These are phyloP conservation scores for Craterocephalus amniculus DNA, from an alignment of 2,797 vertebrate species.

Conservation along the genomic window DNA sequence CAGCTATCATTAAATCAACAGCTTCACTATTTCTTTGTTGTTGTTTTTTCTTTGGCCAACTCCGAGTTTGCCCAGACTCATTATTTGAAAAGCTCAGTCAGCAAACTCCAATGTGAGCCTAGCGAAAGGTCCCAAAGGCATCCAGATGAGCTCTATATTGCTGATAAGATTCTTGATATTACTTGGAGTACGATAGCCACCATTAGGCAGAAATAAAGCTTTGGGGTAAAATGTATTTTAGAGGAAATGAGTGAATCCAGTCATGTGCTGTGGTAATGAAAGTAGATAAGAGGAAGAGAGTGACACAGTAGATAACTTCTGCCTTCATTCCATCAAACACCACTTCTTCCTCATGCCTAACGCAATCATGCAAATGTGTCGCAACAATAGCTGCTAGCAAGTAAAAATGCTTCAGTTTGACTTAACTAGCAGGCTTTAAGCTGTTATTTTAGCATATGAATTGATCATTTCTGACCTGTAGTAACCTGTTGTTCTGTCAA, in stretches of 20 bases:
- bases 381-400: slow-evolving; percentile 47
- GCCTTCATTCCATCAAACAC: slow-evolving; percentile 45
- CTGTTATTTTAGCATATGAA: slow-evolving; percentile 14
- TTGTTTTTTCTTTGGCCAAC: not conserved
- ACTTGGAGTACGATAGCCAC: not conserved
- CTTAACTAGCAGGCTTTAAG: slow-evolving; percentile 4
- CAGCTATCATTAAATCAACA: not conserved
- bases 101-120: not conserved
- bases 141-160: not conserved
- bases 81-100: not conserved
- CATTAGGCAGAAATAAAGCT: not conserved
- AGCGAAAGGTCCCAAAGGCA: not conserved
- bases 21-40: not conserved
- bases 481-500: slow-evolving; percentile 21
- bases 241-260: slow-evolving; percentile 20
- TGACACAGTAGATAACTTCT: slow-evolving; percentile 58
- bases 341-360: slow-evolving; percentile 32
- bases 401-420: slow-evolving; percentile 9
- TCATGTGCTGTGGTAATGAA: slow-evolving; percentile 36
- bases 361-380: slow-evolving; percentile 43
- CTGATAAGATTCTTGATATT: not conserved
- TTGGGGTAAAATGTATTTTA: no score
- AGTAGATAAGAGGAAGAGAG: slow-evolving; percentile 59
- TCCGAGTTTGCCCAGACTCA: slow-evolving; percentile 13
- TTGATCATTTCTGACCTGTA: slow-evolving; percentile 21